phyloP scores from a whole-genome alignment of 2,797 vertebrate genomes.

The Tachyglossus aculeatus region DNA sequence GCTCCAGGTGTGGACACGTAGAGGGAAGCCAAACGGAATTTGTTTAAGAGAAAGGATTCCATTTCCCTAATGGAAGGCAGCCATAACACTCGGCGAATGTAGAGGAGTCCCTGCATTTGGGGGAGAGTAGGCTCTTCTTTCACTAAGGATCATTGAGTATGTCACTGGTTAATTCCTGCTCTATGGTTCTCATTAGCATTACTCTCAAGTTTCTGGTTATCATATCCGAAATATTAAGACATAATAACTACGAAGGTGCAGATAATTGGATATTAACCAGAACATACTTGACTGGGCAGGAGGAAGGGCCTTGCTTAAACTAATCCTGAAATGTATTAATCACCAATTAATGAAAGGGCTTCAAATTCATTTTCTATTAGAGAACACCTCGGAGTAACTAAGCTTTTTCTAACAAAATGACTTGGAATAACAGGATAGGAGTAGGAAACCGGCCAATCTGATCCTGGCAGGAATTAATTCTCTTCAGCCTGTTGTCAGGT shows the following conservation, averaged over 20 bases:
- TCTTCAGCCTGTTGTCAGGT: constrained; percentile 57
- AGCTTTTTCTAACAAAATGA: constrained; percentile 81
- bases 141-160: constrained; percentile 73
- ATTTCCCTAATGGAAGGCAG: background rate
- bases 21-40: no score
- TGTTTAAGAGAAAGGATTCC: constrained; percentile 20
- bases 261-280: constrained; percentile 90
- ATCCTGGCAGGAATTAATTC: constrained; percentile 57
- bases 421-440: constrained; percentile 75
- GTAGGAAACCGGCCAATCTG: constrained; percentile 60
- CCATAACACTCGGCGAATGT: background rate
- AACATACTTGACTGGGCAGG: constrained; percentile 93
- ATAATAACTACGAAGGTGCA: constrained; percentile 92
- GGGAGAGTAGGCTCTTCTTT: constrained; percentile 52
- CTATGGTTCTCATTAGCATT: constrained; percentile 79
- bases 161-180: constrained; percentile 77
- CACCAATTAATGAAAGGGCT: constrained; percentile 92
- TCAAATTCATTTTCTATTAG: constrained; percentile 80
- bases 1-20: no score
- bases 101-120: constrained; percentile 34
- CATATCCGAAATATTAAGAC: constrained; percentile 85
- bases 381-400: constrained; percentile 77
- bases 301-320: constrained; percentile 92
- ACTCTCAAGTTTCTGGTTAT: constrained; percentile 80
- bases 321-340: constrained; percentile 97